These are phyloP conservation scores for Phenganax marumi DNA, from an alignment of 92 coral and sea anemone species.

Conservation along the genomic window DNA sequence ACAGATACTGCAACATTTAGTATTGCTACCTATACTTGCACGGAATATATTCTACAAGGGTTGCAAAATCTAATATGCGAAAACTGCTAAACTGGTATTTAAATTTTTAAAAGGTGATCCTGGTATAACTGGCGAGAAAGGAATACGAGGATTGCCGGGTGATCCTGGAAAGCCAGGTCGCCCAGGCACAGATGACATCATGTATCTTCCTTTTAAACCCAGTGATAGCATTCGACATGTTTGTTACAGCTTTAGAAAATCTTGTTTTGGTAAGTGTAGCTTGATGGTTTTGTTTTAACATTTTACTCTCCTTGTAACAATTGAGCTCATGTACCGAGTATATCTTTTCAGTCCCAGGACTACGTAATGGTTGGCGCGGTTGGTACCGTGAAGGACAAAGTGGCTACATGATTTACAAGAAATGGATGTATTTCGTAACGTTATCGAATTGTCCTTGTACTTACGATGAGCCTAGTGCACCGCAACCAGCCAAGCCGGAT, in stretches of 20 bases:
- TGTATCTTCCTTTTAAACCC: slow-evolving; percentile 19
- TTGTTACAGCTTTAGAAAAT: slow-evolving; percentile 25
- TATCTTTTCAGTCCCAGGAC: slow-evolving; percentile 16
- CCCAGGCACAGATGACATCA: slow-evolving; percentile 7
- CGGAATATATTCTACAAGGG: too few relatives aligned
- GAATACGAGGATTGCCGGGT: not conserved
- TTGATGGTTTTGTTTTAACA: too few relatives aligned
- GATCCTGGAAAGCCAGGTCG: slow-evolving; percentile 20
- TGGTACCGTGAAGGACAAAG: slow-evolving; percentile 35
- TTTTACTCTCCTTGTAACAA: not conserved
- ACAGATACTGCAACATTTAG: too few relatives aligned
- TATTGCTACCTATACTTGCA: too few relatives aligned
- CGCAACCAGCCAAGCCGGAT: slow-evolving; percentile 19
- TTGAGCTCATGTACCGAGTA: not conserved
- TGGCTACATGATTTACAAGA: slow-evolving; percentile 30
- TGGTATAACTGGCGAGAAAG: not conserved
- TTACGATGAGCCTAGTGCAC: slow-evolving; percentile 5
- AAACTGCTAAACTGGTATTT: too few relatives aligned
- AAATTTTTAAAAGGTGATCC: too few relatives aligned
- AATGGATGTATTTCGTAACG: slow-evolving; percentile 32
- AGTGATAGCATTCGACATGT: not conserved
- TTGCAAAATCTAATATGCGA: too few relatives aligned
- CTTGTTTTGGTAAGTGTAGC: slow-evolving; percentile 14
- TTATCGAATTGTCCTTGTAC: slow-evolving; percentile 24
- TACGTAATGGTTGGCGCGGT: slow-evolving; percentile 35